Base-by-base conservation (phyloP, 2,113 vertebrate genomes). In the Nibea albiflora region DNA sequence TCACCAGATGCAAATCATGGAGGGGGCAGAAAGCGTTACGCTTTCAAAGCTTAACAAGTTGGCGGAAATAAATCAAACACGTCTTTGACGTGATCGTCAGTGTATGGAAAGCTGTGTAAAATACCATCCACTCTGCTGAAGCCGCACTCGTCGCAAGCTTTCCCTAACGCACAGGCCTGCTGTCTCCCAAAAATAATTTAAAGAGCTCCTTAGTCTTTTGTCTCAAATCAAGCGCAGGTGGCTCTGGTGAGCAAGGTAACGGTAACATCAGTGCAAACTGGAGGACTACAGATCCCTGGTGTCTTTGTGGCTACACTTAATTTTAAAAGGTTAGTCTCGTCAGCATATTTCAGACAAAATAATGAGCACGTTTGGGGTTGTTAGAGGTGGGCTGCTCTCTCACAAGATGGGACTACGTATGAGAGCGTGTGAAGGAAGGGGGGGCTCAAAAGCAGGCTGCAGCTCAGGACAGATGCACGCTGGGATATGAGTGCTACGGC, bases 401-500 rank as follows among this genome's bases (percentile, higher is more conserved):
- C 19, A 63, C 4, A 61, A 24, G 28, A 39, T 73, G 28, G 47
- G 39, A 15, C 5, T 28, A 16, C n/a, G 39, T 76, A 22, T 53
- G 39, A 56, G 31, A n/a, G 7, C 64, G 73, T 44, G 52, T 35
- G 31, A 35, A 35, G 31, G 31, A 26, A 26, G 24, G 31, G 63
- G 11, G 22, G 39, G 46, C 28, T 76, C 19, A 4, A 75, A 44
- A 63, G 69, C 64, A 24, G 61, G 46, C n/a, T 78, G 50, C 68
- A 46, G 70, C 78, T 75, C 28, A 58, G 50, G 61, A 81, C 52
- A 60, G 60, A 56, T 20, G 44, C 50, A 80, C 66, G 58, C 84
- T 71, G 73, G 67, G 61, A 85, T 83, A 63, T 62, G 50, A 71
- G 66, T 84, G 72, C 81, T 69, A 56, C 24, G 20, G 50, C 72